phyloP scores from a whole-genome alignment of 2,797 vertebrate species.

The Sebastes taczanowskii region DNA sequence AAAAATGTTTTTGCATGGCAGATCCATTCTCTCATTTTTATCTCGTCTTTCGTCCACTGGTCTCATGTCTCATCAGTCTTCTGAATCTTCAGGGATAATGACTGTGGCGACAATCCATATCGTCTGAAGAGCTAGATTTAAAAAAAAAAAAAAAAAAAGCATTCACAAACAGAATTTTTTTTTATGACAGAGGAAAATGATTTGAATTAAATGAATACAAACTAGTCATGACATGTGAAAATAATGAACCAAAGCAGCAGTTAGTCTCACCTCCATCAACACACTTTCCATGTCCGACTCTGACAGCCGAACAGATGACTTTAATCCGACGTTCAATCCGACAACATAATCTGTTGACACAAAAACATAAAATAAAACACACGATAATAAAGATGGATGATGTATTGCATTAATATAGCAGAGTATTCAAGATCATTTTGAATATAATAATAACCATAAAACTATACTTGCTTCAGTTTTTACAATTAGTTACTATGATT shows the following conservation, averaged over 20 bases:
- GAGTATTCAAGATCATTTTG: not conserved
- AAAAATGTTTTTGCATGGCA: not conserved
- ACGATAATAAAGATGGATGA: not conserved
- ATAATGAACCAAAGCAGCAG: not conserved
- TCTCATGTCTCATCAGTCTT: not conserved
- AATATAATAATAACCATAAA: not conserved
- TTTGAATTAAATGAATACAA: not conserved
- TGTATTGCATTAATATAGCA: not conserved
- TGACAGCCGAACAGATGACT: not conserved
- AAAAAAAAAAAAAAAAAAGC: not conserved
- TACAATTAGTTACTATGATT: not conserved
- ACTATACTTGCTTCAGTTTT: too few species aligned
- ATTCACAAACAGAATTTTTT: not conserved
- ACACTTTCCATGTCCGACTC: not conserved
- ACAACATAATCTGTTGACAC: slow-evolving; percentile 34
- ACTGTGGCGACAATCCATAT: not conserved
- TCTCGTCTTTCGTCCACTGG: not conserved
- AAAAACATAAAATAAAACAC: not conserved
- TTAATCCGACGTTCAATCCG: not conserved
- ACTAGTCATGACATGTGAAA: not conserved
- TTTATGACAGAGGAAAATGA: not conserved
- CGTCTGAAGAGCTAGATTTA: slow-evolving; percentile 6
- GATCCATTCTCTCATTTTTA: not conserved
- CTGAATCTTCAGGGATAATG: not conserved
- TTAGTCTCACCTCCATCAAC: slow-evolving; percentile 27